Conservation (phyloP, 2,888 invertebrate species). For the Acronicta alni region DNA sequence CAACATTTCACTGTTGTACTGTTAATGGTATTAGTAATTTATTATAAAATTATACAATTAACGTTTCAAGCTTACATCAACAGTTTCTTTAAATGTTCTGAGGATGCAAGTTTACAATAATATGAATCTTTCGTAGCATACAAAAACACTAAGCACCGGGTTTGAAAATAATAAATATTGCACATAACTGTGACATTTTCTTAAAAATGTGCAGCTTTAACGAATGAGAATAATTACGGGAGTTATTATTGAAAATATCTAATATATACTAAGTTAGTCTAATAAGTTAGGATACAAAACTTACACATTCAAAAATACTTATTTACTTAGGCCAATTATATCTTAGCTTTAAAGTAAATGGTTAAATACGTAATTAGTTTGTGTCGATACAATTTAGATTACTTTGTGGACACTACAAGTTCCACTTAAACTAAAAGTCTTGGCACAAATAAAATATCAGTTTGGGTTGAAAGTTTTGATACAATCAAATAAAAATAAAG, state of each 20-base stretch:
- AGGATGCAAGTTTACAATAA: slow-evolving; percentile 68
- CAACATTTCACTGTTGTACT: slow-evolving; percentile 59
- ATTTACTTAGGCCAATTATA: slow-evolving; percentile 85
- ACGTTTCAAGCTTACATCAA: slow-evolving; percentile 69
- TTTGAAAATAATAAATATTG: slow-evolving; percentile 75
- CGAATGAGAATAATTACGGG: slow-evolving; percentile 65
- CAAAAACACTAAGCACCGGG: slow-evolving; percentile 77
- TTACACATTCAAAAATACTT: slow-evolving; percentile 82
- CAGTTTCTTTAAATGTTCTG: slow-evolving; percentile 81
- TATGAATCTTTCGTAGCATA: slow-evolving; percentile 56
- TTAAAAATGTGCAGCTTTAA: slow-evolving; percentile 67
- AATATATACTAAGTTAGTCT: slow-evolving; percentile 68
- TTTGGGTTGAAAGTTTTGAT: slow-evolving; percentile 64
- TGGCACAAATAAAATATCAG: slow-evolving; percentile 86
- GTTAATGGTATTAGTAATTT: slow-evolving; percentile 52
- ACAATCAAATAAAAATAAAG: slow-evolving; percentile 62
- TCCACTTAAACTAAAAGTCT: slow-evolving; percentile 81
- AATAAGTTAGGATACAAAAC: slow-evolving; percentile 79
- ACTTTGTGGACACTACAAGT: slow-evolving; percentile 69
- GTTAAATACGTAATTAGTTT: slow-evolving; percentile 69
- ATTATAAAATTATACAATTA: slow-evolving; percentile 50
- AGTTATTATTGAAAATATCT: slow-evolving; percentile 60
- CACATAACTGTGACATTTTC: slow-evolving; percentile 68
- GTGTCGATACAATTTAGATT: slow-evolving; percentile 64
- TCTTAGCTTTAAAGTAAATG: slow-evolving; percentile 70